Evolutionary conservation across 2,797 vertebrate species (phyloP).

Genomic region (Orestias chungarensis): DNA sequence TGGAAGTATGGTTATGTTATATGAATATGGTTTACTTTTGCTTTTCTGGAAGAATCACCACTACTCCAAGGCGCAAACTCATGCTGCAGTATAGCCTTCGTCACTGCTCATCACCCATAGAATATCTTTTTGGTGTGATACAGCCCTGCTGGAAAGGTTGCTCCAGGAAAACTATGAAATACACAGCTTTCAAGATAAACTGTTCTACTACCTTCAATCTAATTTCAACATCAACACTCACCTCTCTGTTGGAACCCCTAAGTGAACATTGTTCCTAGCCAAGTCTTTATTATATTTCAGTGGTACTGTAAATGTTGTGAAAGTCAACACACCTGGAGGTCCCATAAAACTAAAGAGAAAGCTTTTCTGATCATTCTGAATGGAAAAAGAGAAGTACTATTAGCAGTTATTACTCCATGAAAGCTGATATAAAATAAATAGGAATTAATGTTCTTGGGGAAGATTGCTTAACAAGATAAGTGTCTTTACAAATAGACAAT

Average conservation of each 20-base stretch:
- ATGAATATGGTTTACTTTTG: no score
- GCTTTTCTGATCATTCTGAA: conserved; percentile 15
- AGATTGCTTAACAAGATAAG: conserved; percentile 19
- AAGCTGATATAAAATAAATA: conserved; percentile 29
- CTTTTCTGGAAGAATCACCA: no score
- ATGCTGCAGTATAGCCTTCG: no score
- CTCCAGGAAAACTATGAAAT: conserved; percentile 26
- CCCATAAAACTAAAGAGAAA: conserved; percentile 2
- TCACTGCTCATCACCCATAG: no score
- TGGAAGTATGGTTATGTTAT: no score
- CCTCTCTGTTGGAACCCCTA: conserved; percentile 51
- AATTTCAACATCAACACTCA: conserved; percentile 50
- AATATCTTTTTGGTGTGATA: conserved; percentile 16
- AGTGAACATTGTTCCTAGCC: conserved; percentile 22
- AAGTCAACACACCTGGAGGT: conserved; percentile 47
- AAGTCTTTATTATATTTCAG: conserved; percentile 52
- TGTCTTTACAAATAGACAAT: conserved; percentile 36
- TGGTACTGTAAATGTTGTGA: conserved; percentile 36
- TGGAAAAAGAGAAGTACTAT: conserved; percentile 29
- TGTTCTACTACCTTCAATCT: conserved; percentile 33
- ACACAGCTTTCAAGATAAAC: conserved; percentile 50
- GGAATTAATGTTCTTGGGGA: conserved; percentile 31
- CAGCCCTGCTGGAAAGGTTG: conserved; percentile 30
- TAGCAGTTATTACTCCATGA: conserved; percentile 24
- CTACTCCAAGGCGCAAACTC: no score